Base-by-base conservation (phyloP, 2,888 invertebrate species). In the Clanis bilineata region DNA sequence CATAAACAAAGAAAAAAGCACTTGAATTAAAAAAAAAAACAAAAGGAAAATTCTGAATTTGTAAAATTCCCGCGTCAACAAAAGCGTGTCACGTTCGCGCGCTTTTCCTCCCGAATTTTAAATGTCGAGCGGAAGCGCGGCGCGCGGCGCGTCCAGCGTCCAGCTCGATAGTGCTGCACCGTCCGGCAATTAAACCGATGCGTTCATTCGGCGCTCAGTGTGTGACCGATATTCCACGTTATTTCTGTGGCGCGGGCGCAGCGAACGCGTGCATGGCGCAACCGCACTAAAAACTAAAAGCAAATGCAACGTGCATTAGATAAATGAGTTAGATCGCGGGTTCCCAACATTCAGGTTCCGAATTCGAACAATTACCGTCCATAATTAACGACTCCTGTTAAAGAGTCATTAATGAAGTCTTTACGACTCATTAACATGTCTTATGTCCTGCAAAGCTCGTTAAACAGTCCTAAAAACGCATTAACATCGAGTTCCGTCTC, bases 191-290 rank as follows among this genome's bases (percentile, higher is more conserved):
- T 90, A 90, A 90, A 85, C 80, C 79, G 80, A 83, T 81, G 84
- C 84, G 84, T 82, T 85, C 87, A 79, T 80, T 83, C 82, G 73
- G 77, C 77, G 69, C 78, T 72, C 86, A 82, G 85, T 85, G 86
- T 80, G 80, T 92, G 92, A 90, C 92, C 92, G 92, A 92, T 91
- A 91, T 92, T 89, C 86, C 72, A 82, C 86, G 90, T 89, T 91
- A 92, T 91, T 91, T 90, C 90, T 86, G 91, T 86, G 85, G 62
- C 57, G 74, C 75, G 77, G 76, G 72, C 51, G 51, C 51, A 28
- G 76, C 78, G 75, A 70, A 74, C 72, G 72, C 73, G 74, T 66
- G 79, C 83, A 79, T 90, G 90, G 88, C 90, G 90, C 87, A 90
- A 91, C 88, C 79, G 80, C 76, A 86, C 82, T 87, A 85, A 83